Evolutionary conservation across 2,888 invertebrate species (phyloP).

Genomic region (Platycheirus albimanus): DNA sequence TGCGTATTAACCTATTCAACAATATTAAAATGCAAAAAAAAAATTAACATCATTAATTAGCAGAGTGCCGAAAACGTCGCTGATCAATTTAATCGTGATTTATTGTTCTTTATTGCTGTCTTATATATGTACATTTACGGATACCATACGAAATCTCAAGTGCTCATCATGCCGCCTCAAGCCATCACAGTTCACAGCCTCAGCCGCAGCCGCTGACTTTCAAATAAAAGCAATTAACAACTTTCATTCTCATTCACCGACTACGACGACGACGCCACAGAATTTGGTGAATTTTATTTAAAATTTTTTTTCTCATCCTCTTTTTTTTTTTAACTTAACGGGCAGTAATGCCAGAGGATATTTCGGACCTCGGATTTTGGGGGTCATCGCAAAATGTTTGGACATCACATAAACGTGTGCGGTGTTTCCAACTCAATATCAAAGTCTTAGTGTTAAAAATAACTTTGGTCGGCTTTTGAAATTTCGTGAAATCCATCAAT

Average conservation of each 20-base stretch:
- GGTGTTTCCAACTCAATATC: slow-evolving; percentile 4
- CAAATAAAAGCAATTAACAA: slow-evolving; percentile 50
- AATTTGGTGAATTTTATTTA: slow-evolving; percentile 32
- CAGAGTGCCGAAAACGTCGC: slow-evolving; percentile 15
- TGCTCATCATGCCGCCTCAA: background rate
- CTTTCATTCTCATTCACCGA: slow-evolving; percentile 49
- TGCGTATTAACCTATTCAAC: slow-evolving; percentile 35
- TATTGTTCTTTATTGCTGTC: slow-evolving; percentile 36
- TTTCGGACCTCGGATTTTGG: slow-evolving; percentile 25
- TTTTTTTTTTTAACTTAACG: slow-evolving; percentile 7
- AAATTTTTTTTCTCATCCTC: slow-evolving; percentile 9
- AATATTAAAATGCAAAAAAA: slow-evolving; percentile 29
- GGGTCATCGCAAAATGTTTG: slow-evolving; percentile 55
- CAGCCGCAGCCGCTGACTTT: slow-evolving; percentile 14
- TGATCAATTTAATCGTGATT: slow-evolving; percentile 53
- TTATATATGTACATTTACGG: background rate
- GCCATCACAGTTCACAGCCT: no score
- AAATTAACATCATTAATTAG: slow-evolving; percentile 49
- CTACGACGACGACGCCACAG: background rate
- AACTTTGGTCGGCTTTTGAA: slow-evolving; percentile 7
- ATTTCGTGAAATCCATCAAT: slow-evolving; percentile 42
- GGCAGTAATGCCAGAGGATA: background rate
- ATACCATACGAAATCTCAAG: background rate
- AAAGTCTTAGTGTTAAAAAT: slow-evolving; percentile 11
- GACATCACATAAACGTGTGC: slow-evolving; percentile 30